phyloP scores from a whole-genome alignment of 2,888 invertebrate species.

The Ennomos fuscantarius region DNA sequence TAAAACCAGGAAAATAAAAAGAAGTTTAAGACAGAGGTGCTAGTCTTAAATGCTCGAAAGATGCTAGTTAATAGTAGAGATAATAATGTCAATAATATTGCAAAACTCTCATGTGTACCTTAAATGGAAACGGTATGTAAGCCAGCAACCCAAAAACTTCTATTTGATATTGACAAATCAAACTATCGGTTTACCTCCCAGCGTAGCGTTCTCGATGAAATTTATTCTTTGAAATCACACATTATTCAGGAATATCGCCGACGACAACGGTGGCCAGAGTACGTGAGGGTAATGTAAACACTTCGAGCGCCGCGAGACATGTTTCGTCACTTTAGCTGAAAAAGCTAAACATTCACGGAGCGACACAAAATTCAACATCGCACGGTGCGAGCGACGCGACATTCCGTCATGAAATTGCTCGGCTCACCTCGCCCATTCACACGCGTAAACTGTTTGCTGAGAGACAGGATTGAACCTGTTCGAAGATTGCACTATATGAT shows the following conservation, averaged over 20 bases:
- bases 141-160: constrained; percentile 12
- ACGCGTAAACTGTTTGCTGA: constrained; percentile 54
- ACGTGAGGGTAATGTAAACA: constrained; percentile 75
- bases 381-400: constrained; percentile 43
- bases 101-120: neutral
- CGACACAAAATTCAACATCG: constrained; percentile 36
- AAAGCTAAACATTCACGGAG: constrained; percentile 32
- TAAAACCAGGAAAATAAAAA: too few relatives aligned
- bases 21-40: too few relatives aligned
- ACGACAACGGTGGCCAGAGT: constrained; percentile 39
- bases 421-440: constrained; percentile 56
- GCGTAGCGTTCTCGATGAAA: constrained; percentile 39
- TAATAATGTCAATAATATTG: neutral
- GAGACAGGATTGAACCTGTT: constrained; percentile 38
- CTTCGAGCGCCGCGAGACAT: constrained; percentile 61
- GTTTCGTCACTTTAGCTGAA: constrained; percentile 45
- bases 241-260: constrained; percentile 61
- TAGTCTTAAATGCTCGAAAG: too few relatives aligned
- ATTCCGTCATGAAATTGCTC: constrained; percentile 59
- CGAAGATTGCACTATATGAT: constrained; percentile 27
- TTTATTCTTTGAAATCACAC: constrained; percentile 61
- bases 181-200: constrained; percentile 48
- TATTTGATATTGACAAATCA: constrained; percentile 41
- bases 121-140: constrained; percentile 1
- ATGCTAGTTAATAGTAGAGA: too few relatives aligned